Conservation (phyloP, 2,797 vertebrate species). For the Epinephelus coioides region DNA sequence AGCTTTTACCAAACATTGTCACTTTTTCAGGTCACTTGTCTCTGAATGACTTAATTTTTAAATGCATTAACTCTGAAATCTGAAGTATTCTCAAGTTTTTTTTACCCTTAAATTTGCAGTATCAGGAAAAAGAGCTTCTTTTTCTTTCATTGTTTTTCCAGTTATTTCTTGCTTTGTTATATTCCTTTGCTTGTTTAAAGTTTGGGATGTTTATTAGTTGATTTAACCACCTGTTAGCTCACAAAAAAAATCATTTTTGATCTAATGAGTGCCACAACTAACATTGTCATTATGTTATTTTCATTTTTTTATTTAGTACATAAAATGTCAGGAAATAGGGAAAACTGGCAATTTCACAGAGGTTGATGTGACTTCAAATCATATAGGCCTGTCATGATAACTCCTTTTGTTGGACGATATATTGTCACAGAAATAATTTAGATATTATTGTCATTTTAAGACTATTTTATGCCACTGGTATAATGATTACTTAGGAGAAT, state of each 20-base stretch:
- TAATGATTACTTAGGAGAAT: too few relatives aligned
- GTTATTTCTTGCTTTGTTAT: not conserved
- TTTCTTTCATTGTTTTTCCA: not conserved
- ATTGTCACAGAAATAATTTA: too few relatives aligned
- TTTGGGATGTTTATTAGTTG: not conserved
- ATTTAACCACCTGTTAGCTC: not conserved
- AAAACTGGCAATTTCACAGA: not conserved
- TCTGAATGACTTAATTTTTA: not conserved
- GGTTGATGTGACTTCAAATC: not conserved
- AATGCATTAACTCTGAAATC: not conserved
- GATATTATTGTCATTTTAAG: too few relatives aligned
- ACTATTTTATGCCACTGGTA: too few relatives aligned
- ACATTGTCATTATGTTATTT: not conserved
- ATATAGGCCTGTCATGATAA: too few relatives aligned
- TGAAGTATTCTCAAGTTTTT: not conserved
- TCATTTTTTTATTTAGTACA: not conserved
- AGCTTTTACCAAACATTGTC: too few relatives aligned
- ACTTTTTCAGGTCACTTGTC: not conserved
- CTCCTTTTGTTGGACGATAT: too few relatives aligned
- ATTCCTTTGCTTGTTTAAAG: not conserved
- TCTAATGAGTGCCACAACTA: not conserved
- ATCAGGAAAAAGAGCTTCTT: not conserved
- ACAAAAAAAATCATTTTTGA: too few relatives aligned
- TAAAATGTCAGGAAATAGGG: not conserved
- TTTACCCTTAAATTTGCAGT: slow-evolving; percentile 8